Evolutionary conservation across 2,888 invertebrate genomes (phyloP), one percentile per base, ranked within the genome.

Genomic region (Trissolcus japonicus): DNA sequence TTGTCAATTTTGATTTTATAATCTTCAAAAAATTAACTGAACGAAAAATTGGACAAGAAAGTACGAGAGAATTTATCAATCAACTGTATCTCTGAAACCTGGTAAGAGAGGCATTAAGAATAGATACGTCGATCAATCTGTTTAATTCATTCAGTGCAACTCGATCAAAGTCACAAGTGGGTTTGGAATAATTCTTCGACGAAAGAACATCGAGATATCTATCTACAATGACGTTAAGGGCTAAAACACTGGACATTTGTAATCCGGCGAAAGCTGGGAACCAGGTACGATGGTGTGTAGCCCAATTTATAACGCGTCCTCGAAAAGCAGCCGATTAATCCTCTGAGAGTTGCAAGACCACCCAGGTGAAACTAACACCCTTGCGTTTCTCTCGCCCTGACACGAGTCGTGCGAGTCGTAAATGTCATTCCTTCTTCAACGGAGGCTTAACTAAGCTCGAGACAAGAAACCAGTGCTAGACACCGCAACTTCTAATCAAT

Each of bases 261-360:
- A 87, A 88, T 86, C 85, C 85, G 74, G 83, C 79, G 80, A 84
- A 83, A 84, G 84, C 81, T 81, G 82, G 80, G 80, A 81, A 82
- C 66, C 77, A 77, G 76, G 61, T 67, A 77, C 68, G 76, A 81
- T 69, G 71, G 77, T 76, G 80, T 76, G 76, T 84, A 83, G 83
- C 83, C 87, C 86, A 87, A 88, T 88, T 88, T 87, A 88, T 87
- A 88, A 88, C 82, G 84, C 86, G 85, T 85, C 83, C 82, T 82
- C 76, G 82, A 79, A 85, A 86, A 86, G 82, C 83, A 82, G 83
- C 81, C 87, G 88, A 88, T 88, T 88, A 88, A 88, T 88, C 87
- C 88, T 86, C 76, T 72, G 81, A 82, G 85, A 85, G 82, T 83
- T 84, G 82, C 83, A 78, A 74, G 88, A 88, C 88, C 88, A 88